Base-by-base conservation (phyloP, 2,888 invertebrate genomes). In the Blera fallax region DNA sequence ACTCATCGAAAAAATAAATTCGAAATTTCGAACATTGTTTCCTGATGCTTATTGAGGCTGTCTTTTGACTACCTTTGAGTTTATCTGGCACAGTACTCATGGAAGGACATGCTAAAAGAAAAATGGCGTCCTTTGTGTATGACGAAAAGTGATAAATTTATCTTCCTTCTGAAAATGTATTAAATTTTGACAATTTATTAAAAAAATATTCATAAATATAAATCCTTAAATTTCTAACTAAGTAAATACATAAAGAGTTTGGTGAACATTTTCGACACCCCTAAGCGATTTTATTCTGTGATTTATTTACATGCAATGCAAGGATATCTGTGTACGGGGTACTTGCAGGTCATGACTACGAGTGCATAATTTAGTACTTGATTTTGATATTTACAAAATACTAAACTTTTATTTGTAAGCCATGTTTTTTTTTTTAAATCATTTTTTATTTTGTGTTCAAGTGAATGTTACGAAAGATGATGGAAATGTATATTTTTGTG, bases 271-370 rank as follows among this genome's bases (percentile, higher is more conserved):
- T 29, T 32, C 18, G 16, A 40, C 8, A n/a, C 34, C 14, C 58
- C 21, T 21, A 11, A 11, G 34, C 14, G 11, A 3, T 14, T 11
- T 58, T n/a, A 6, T 40, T 24, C 37, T n/a, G 50, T 74, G 58
- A 52, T 10, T 40, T 54, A 21, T 60, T 37, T 34, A 2, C 84
- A 84, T 84, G 84, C 84, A 80, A 70, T 69, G 45, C 69, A 56
- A 58, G 62, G 34, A 50, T 34, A n/a, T 43, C 10, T 14, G 62
- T 78, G 73, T 74, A 18, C 50, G 3, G 10, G 16, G 70, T 27
- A 73, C 74, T 84, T 79, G 84, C 84, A 79, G 69, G 84, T 56
- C 56, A 64, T 50, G 52, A 78, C 73, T 79, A 84, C 67, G 48
- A 65, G 79, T 84, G 83, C 83, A 67, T 45, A 81, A 50, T 69